Percentiles rank a stretch among this genome's conserved stretches.
Evolutionary conservation across 2,888 invertebrate species (phyloP).

Genomic region (Meiosimyza platycephala): DNA sequence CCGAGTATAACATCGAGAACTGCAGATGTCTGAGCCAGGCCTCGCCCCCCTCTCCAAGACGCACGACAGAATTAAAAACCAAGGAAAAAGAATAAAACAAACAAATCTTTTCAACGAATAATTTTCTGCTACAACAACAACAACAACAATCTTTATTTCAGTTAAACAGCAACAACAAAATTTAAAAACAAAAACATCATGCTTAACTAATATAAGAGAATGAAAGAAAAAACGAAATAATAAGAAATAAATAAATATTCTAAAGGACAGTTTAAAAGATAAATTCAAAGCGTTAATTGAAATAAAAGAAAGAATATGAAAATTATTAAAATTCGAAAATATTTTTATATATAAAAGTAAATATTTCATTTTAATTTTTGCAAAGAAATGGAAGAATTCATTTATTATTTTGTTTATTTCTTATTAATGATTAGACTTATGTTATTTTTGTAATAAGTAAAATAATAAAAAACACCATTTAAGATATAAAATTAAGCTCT

Average conservation of each 20-base stretch:
- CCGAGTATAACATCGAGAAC: slow-evolving; percentile 85
- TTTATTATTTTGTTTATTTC: slow-evolving; percentile 12
- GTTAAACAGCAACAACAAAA: slow-evolving; percentile 52
- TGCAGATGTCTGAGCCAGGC: slow-evolving; percentile 87
- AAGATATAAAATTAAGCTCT: slow-evolving; percentile 40
- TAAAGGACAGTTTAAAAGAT: neutral
- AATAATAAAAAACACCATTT: slow-evolving; percentile 22
- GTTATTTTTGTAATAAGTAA: slow-evolving; percentile 5
- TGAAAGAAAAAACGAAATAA: slow-evolving; percentile 18
- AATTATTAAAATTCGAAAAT: slow-evolving; percentile 29
- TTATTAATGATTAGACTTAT: neutral
- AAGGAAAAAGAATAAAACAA: neutral
- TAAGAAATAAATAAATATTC: slow-evolving; percentile 3
- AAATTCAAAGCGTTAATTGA: slow-evolving; percentile 19
- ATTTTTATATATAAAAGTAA: slow-evolving; percentile 33
- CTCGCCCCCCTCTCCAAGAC: slow-evolving; percentile 78
- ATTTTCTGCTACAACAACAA: slow-evolving; percentile 51
- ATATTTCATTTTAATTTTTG: slow-evolving; percentile 35
- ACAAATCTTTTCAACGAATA: slow-evolving; percentile 44
- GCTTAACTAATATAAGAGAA: slow-evolving; percentile 18
- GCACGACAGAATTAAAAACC: slow-evolving; percentile 66
- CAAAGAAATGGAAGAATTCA: slow-evolving; percentile 15
- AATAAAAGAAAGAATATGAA: slow-evolving; percentile 30
- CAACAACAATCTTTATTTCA: slow-evolving; percentile 43
- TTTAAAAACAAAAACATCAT: slow-evolving; percentile 50